phyloP scores from a whole-genome alignment of 2,888 invertebrate species.

The Rotaria socialis region DNA sequence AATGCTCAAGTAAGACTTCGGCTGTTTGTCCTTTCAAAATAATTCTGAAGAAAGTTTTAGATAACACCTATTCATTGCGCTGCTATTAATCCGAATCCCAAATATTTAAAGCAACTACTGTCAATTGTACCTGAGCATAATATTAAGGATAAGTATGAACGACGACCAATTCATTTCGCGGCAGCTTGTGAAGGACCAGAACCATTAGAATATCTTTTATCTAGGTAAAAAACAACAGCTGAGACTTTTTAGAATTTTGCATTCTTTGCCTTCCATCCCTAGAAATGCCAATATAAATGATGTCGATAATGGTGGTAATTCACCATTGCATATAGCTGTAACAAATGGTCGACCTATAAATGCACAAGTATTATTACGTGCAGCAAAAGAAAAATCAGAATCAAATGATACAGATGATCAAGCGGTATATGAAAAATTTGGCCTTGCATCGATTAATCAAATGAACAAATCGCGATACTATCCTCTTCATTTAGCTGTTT shows the following conservation, averaged over 20 bases:
- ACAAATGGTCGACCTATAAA: neutral
- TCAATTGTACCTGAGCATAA: slow-evolving; percentile 60
- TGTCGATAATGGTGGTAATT: slow-evolving; percentile 50
- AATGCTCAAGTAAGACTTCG: slow-evolving; percentile 51
- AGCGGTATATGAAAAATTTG: slow-evolving; percentile 51
- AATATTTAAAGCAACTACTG: slow-evolving; percentile 59
- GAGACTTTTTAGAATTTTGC: slow-evolving; percentile 48
- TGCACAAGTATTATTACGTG: slow-evolving; percentile 42
- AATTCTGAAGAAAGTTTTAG: slow-evolving; percentile 48
- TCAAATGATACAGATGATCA: slow-evolving; percentile 46
- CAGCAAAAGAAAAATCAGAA: slow-evolving; percentile 49
- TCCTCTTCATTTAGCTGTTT: slow-evolving; percentile 60
- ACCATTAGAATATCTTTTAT: slow-evolving; percentile 60
- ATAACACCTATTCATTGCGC: slow-evolving; percentile 64
- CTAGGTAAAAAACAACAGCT: slow-evolving; percentile 38
- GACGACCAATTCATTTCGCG: slow-evolving; percentile 63
- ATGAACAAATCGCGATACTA: slow-evolving; percentile 56
- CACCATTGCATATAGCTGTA: slow-evolving; percentile 44
- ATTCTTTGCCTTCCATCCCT: slow-evolving; percentile 30
- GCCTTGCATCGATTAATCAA: slow-evolving; percentile 57
- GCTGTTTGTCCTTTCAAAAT: neutral
- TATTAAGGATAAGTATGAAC: slow-evolving; percentile 59
- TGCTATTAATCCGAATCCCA: slow-evolving; percentile 63
- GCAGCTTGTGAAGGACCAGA: slow-evolving; percentile 62
- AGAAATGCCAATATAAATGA: slow-evolving; percentile 57